phyloP scores from a whole-genome alignment of 2,797 vertebrate species.

The Sandelia bainsii region DNA sequence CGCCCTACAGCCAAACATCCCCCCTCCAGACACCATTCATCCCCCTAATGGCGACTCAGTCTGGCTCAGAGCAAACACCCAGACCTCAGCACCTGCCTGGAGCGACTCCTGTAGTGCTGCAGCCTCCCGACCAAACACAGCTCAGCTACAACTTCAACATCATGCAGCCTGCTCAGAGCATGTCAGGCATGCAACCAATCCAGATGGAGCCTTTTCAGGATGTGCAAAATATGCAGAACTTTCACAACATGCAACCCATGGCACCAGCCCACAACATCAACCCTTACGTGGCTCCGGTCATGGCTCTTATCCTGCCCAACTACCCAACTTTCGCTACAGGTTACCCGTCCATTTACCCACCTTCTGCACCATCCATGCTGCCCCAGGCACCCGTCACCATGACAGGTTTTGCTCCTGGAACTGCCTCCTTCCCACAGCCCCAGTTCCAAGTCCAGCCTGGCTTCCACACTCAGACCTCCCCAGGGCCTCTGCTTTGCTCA shows the following conservation, averaged over 20 bases:
- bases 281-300: slow-evolving; percentile 75
- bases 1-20: slow-evolving; percentile 66
- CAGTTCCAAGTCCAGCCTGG: slow-evolving; percentile 54
- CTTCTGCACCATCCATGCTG: slow-evolving; percentile 45
- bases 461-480: slow-evolving; percentile 43
- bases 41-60: slow-evolving; percentile 54
- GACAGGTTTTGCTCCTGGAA: slow-evolving; percentile 48
- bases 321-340: slow-evolving; percentile 73
- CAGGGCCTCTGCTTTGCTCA: slow-evolving; percentile 57
- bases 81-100: slow-evolving; percentile 57
- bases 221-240: slow-evolving; percentile 61
- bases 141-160: slow-evolving; percentile 66
- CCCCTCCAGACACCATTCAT: slow-evolving; percentile 72
- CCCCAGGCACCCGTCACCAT: slow-evolving; percentile 63
- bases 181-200: slow-evolving; percentile 54
- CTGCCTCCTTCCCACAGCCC: slow-evolving; percentile 64
- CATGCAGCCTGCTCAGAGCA: slow-evolving; percentile 68
- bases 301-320: slow-evolving; percentile 87
- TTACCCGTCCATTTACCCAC: slow-evolving; percentile 73
- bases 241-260: slow-evolving; percentile 55
- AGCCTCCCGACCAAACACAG: slow-evolving; percentile 68
- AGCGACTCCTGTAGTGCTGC: slow-evolving; percentile 53
- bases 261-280: slow-evolving; percentile 69
- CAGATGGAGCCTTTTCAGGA: slow-evolving; percentile 67
- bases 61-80: slow-evolving; percentile 41